Conservation (phyloP, 2,797 vertebrate genomes). For the Rhodeus uyekii region DNA sequence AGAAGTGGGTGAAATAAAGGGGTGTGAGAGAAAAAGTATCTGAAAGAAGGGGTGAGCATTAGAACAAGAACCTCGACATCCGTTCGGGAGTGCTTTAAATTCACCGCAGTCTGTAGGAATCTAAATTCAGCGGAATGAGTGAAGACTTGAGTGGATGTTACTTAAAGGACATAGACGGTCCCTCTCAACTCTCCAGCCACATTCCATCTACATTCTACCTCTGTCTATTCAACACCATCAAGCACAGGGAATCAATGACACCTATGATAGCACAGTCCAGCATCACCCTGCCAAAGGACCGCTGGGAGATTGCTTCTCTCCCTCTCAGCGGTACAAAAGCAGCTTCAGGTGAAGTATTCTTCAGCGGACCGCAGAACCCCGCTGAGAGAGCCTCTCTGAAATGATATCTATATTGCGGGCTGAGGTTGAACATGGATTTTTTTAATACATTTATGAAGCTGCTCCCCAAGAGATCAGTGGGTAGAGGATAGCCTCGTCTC, state of each 20-base stretch:
- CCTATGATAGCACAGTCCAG: conserved; percentile 40
- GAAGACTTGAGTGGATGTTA: conserved; percentile 49
- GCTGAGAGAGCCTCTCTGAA: conserved; percentile 37
- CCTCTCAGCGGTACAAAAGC: conserved; percentile 32
- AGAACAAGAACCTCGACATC: conserved; percentile 7
- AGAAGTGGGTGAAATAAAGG: conserved; percentile 13
- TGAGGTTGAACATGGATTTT: conserved; percentile 41
- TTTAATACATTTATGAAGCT: conserved; percentile 46
- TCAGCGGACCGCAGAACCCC: conserved; percentile 24
- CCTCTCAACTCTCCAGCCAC: conserved; percentile 25
- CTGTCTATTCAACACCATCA: conserved; percentile 34
- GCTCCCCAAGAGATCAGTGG: conserved; percentile 18
- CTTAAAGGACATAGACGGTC: conserved; percentile 49
- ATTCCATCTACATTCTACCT: conserved; percentile 29
- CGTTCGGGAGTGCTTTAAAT: conserved; percentile 27
- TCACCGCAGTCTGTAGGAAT: conserved; percentile 43
- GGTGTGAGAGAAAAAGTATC: conserved; percentile 11
- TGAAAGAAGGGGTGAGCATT: background rate
- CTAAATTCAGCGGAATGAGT: conserved; percentile 53
- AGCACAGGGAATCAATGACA: conserved; percentile 36
- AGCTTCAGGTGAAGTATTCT: conserved; percentile 36
- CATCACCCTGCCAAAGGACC: conserved; percentile 22
- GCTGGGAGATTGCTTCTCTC: conserved; percentile 41
- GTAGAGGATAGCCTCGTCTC: conserved; percentile 18
- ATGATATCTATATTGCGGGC: conserved; percentile 42